phyloP scores from a whole-genome alignment of 53 echinoderm and acorn worm species.

The Holothuria leucospilota region DNA sequence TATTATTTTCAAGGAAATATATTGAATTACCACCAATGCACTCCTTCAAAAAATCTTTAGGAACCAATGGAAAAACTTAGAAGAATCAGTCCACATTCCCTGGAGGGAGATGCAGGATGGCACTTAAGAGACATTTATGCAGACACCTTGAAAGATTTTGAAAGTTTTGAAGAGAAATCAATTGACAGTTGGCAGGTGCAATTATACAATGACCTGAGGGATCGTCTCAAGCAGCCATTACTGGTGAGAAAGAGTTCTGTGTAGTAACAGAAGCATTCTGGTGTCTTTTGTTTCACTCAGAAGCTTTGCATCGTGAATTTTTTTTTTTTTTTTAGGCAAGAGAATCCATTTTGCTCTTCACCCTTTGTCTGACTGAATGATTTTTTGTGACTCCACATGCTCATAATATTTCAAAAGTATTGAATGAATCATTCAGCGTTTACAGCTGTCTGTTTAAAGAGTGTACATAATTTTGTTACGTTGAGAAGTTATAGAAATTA shows the following conservation, averaged over 20 bases:
- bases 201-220: slow-evolving; percentile 84
- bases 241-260: slow-evolving; percentile 65
- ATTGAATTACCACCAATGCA: background rate
- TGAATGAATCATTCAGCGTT: too few relatives aligned
- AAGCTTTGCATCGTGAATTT: too few relatives aligned
- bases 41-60: slow-evolving; percentile 14
- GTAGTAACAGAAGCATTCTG: too few relatives aligned
- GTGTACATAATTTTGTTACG: too few relatives aligned
- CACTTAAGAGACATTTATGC: slow-evolving; percentile 95
- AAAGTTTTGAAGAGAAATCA: slow-evolving; percentile 79
- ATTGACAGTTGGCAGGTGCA: slow-evolving; percentile 84
- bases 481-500: too few relatives aligned
- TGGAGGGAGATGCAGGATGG: slow-evolving; percentile 98
- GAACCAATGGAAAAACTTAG: slow-evolving; percentile 98
- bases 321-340: too few relatives aligned
- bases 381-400: too few relatives aligned
- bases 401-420: too few relatives aligned
- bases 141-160: slow-evolving; percentile 86
- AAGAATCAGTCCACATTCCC: slow-evolving; percentile 94
- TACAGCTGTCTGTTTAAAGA: too few relatives aligned
- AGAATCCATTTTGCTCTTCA: too few relatives aligned
- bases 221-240: slow-evolving; percentile 93
- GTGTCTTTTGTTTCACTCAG: too few relatives aligned
- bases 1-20: background rate
- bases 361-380: too few relatives aligned